Evolutionary conservation across 2,888 invertebrate genomes (phyloP).

Genomic region (Luffia ferchaultella): DNA sequence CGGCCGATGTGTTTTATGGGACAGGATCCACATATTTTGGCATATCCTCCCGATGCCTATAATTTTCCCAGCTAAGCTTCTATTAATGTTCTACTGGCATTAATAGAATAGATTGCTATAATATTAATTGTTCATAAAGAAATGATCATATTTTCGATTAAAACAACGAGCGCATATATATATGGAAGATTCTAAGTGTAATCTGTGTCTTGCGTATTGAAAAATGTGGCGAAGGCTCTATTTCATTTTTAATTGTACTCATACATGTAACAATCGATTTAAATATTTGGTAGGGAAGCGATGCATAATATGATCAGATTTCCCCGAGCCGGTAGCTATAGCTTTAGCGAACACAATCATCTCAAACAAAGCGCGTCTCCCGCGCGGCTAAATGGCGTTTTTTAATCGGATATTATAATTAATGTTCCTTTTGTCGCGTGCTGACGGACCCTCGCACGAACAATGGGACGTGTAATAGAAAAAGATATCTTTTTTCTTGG

Average conservation of each 20-base stretch:
- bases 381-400: conserved; percentile 61
- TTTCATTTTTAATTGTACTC: too few species aligned
- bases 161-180: too few species aligned
- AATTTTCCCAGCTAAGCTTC: conserved; percentile 25
- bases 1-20: conserved; percentile 62
- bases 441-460: conserved; percentile 63
- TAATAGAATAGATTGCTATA: too few species aligned
- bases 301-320: too few species aligned
- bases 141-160: too few species aligned
- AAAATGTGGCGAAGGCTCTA: too few species aligned
- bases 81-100: neutral
- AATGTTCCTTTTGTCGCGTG: conserved; percentile 67
- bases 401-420: conserved; percentile 69
- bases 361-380: conserved; percentile 59
- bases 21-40: conserved; percentile 63
- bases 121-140: too few species aligned
- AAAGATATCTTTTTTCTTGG: conserved; percentile 63
- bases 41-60: conserved; percentile 48
- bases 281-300: too few species aligned
- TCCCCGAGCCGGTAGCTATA: neutral
- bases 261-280: too few species aligned
- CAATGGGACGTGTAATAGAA: conserved; percentile 63
- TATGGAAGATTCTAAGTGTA: too few species aligned
- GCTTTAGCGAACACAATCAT: conserved; percentile 30
- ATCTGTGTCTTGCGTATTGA: too few species aligned